phyloP scores from a whole-genome alignment of 2,113 vertebrate genomes.

The Sceloporus tristichus region DNA sequence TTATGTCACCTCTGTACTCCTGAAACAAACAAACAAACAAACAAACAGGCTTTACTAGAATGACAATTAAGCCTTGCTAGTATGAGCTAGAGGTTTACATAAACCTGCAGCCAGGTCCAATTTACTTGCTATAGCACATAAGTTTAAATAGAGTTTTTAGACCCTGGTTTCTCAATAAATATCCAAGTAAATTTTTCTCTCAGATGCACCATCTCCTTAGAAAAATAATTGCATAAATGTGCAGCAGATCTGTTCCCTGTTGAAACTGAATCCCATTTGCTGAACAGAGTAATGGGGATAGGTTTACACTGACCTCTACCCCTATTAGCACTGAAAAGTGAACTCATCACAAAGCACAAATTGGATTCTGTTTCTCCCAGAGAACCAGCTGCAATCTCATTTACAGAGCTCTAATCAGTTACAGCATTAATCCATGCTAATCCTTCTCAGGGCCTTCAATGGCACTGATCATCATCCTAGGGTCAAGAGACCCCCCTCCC shows the following conservation, averaged over 20 bases:
- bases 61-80: not conserved
- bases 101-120: not conserved
- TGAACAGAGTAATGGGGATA: not conserved
- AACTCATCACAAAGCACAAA: constrained; percentile 1
- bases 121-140: not conserved
- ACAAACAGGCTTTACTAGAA: not conserved
- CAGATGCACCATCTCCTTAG: not conserved
- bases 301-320: constrained; percentile 13
- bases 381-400: constrained; percentile 6
- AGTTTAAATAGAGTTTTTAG: not conserved
- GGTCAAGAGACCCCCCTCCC: not conserved
- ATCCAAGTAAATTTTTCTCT: not conserved
- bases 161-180: not conserved
- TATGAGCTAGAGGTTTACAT: not conserved
- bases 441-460: constrained; percentile 14
- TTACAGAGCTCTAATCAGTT: constrained; percentile 23
- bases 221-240: constrained; percentile 3
- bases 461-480: constrained; percentile 16
- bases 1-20: not conserved
- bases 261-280: constrained; percentile 11
- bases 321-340: constrained; percentile 22
- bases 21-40: not conserved
- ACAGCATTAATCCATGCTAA: constrained; percentile 27
- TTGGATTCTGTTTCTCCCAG: constrained; percentile 9
- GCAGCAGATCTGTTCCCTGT: not conserved